Base-by-base conservation (phyloP, 2,113 vertebrate genomes). In the Nycticorax nycticorax region DNA sequence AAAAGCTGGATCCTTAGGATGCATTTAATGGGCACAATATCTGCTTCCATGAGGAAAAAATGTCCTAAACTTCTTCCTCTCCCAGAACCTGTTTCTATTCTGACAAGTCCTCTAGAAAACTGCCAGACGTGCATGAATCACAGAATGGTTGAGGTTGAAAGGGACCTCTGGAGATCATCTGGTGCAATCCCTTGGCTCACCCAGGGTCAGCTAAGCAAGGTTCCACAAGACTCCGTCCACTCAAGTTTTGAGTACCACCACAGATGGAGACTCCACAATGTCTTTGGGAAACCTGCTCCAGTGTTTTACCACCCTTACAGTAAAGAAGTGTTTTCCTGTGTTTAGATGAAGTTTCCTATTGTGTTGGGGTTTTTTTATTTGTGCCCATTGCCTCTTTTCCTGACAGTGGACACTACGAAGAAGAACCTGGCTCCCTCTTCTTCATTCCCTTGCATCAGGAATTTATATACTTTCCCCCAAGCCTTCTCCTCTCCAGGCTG, bases 251-350 rank as follows among this genome's bases (percentile, higher is more conserved):
- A 47, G 23, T 56, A 35, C 26, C 17, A 52, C 9, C 37, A 35
- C n/a, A 28, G 23, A 14, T 18, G 6, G 8, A 55, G 43, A 47
- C 2, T 26, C 8, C 14, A 10, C 3, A 2, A 24, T 7, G 0
- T 30, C 14, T 26, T 35, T 52, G 23, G 11, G 27, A 20, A 88
- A 41, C n/a, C 10, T 60, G 2, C 35, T 84, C 30, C 28, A 50
- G 20, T 13, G 7, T 27, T 68, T 85, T 14, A 72, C 22, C 35
- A 60, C 8, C 8, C 7, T 59, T 39, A 63, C 0, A 5, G 14
- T n/a, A 78, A 66, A 53, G 4, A 53, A 57, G 19, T 8, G 18
- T 1, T 3, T 19, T 69, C 28, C 71, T 76, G 5, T 50, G 13
- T 75, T 93, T 21, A 3, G 0, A 28, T 63, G 52, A 11, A 14